Evolutionary conservation across 2,113 vertebrate genomes (phyloP).

Genomic region (Acanthisitta chloris): DNA sequence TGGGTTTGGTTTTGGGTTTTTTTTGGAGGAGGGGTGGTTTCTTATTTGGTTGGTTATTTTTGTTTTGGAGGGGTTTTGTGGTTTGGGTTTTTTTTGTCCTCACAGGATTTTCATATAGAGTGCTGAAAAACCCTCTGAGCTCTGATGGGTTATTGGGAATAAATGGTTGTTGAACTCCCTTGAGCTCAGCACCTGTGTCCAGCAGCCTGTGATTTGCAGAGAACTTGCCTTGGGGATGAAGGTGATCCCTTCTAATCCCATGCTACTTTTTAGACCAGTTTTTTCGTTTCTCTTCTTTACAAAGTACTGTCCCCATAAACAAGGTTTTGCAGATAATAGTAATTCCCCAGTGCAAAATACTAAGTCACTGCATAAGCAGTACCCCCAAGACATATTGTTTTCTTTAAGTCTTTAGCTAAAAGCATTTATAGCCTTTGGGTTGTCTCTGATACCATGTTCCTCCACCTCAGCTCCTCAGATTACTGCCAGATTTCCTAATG

Average conservation of each 20-base stretch:
- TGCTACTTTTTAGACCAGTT: background rate
- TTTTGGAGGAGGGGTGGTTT: too few relatives aligned
- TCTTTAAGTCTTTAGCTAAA: background rate
- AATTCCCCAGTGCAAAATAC: background rate
- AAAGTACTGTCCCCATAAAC: background rate
- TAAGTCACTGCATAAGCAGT: background rate
- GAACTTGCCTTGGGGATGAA: background rate
- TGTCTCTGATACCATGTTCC: background rate
- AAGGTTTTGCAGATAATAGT: background rate
- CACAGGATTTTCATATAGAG: background rate
- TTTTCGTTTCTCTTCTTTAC: background rate
- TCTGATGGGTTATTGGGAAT: background rate
- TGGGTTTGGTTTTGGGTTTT: too few relatives aligned
- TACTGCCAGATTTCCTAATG: slow-evolving; percentile 47
- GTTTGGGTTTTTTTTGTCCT: too few relatives aligned
- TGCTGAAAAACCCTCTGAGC: background rate
- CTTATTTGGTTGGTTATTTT: too few relatives aligned
- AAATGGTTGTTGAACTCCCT: background rate
- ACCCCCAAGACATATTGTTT: background rate
- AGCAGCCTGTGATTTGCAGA: background rate
- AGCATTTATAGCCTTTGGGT: background rate
- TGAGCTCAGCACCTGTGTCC: background rate
- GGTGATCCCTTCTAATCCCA: background rate
- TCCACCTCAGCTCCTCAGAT: background rate
- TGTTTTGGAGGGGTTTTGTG: too few relatives aligned